Conservation (phyloP, 2,113 vertebrate genomes). For the Paradoxurus hermaphroditus region DNA sequence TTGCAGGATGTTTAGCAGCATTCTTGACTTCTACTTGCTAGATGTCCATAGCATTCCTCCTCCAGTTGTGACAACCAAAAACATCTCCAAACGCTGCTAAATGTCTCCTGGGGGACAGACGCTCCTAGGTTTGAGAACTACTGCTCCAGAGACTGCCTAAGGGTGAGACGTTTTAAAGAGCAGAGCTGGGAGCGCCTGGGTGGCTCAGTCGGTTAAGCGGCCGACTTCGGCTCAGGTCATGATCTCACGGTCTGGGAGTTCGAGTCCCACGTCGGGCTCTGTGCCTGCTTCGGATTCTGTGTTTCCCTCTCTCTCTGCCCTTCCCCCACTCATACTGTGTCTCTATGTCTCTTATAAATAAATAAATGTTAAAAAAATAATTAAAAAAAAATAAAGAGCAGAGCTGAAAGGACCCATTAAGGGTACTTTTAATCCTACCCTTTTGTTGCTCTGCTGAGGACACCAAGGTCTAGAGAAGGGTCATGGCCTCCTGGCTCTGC, state of each 20-base stretch:
- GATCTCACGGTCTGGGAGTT: too few species aligned
- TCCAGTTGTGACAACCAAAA: not conserved
- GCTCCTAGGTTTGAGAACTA: not conserved
- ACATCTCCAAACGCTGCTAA: not conserved
- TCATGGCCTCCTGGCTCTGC: not conserved
- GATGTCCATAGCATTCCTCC: not conserved
- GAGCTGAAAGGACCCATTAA: not conserved
- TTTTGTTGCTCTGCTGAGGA: slow-evolving; percentile 29
- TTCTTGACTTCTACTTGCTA: not conserved
- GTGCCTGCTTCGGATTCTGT: too few species aligned
- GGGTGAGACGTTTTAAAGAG: not conserved
- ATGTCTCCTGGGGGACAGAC: not conserved
- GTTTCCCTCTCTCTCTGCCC: too few species aligned
- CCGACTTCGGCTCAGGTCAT: too few species aligned
- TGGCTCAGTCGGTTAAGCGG: too few species aligned
- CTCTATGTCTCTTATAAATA: too few species aligned
- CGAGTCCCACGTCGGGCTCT: too few species aligned
- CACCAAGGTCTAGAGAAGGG: not conserved
- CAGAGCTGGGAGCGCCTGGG: not conserved
- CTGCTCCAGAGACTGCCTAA: not conserved
- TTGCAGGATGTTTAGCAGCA: not conserved
- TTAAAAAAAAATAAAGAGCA: too few species aligned
- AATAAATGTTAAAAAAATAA: too few species aligned
- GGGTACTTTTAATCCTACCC: not conserved
- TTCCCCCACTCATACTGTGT: too few species aligned